These are phyloP conservation scores for Diarsia dahlii DNA, from an alignment of 2,888 invertebrate species.

Conservation along the genomic window DNA sequence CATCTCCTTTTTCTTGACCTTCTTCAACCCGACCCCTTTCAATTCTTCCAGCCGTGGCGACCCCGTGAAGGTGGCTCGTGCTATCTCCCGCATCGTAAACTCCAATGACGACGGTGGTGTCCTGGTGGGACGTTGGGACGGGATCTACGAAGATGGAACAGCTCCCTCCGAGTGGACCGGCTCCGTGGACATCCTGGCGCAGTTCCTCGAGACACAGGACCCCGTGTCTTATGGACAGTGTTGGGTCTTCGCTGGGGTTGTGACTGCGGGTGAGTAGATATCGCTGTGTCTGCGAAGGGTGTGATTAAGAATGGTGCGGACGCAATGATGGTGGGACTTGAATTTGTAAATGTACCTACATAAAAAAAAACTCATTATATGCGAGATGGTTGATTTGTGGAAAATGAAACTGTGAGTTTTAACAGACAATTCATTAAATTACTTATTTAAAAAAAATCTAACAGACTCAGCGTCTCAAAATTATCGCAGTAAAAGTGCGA, in stretches of 20 bases:
- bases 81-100: slow-evolving; percentile 94
- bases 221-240: slow-evolving; percentile 96
- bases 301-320: no score
- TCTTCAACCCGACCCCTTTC: not conserved
- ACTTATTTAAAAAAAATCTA: not conserved
- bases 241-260: slow-evolving; percentile 96
- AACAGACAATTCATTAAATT: not conserved
- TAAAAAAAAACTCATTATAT: not conserved
- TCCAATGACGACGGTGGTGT: slow-evolving; percentile 94
- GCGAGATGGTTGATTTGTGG: not conserved
- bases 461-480: not conserved
- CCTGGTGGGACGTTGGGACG: slow-evolving; percentile 94
- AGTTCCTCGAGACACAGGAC: slow-evolving; percentile 92
- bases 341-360: no score
- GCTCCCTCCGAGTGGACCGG: slow-evolving; percentile 95
- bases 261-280: slow-evolving; percentile 92
- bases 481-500: not conserved
- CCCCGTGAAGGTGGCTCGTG: slow-evolving; percentile 92
- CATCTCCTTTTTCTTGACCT: not conserved
- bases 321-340: not conserved
- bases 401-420: not conserved
- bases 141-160: slow-evolving; percentile 93
- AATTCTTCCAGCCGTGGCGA: slow-evolving; percentile 90
- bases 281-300: not conserved
- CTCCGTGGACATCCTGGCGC: slow-evolving; percentile 94